A percentile compares a stretch with the other conserved stretches of the same genome.
Conservation (phyloP, 2,888 invertebrate genomes). For the Melanostoma mellinum region DNA sequence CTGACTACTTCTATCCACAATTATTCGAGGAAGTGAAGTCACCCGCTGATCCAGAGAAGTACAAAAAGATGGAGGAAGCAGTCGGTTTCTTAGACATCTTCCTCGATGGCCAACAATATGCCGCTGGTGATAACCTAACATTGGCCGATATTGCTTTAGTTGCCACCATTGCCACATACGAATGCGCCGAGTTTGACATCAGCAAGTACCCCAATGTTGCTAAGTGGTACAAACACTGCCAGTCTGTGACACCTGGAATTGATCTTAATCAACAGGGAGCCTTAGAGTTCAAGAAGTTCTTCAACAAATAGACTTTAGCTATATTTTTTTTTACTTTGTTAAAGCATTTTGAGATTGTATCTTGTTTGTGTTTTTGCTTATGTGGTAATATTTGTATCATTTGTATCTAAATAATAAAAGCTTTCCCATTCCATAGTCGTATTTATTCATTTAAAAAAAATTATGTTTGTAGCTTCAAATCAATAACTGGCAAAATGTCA, state of each 20-base stretch:
- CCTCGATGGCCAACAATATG: constrained; percentile 87
- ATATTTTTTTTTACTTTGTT: no score
- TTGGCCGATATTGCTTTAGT: constrained; percentile 89
- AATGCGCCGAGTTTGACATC: constrained; percentile 87
- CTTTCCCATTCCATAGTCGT: no score
- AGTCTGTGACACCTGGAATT: constrained; percentile 84
- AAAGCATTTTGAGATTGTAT: no score
- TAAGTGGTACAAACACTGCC: constrained; percentile 85
- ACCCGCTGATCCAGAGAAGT: constrained; percentile 86
- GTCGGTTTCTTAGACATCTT: constrained; percentile 88
- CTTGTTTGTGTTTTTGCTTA: no score
- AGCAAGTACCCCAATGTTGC: constrained; percentile 87
- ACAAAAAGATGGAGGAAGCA: constrained; percentile 87
- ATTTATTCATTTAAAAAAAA: no score
- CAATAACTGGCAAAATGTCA: no score
- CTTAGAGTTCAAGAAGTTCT: constrained; percentile 83
- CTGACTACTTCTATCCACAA: constrained; percentile 87
- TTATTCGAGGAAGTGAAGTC: constrained; percentile 83
- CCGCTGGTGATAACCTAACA: constrained; percentile 88
- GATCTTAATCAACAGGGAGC: constrained; percentile 84
- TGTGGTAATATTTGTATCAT: no score
- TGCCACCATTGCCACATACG: constrained; percentile 87
- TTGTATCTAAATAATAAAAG: no score
- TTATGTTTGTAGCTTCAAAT: no score
- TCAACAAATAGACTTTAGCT: constrained; percentile 50